Conservation (phyloP, 53 echinoderm and acorn worm species). For the Arbacia lixula region DNA sequence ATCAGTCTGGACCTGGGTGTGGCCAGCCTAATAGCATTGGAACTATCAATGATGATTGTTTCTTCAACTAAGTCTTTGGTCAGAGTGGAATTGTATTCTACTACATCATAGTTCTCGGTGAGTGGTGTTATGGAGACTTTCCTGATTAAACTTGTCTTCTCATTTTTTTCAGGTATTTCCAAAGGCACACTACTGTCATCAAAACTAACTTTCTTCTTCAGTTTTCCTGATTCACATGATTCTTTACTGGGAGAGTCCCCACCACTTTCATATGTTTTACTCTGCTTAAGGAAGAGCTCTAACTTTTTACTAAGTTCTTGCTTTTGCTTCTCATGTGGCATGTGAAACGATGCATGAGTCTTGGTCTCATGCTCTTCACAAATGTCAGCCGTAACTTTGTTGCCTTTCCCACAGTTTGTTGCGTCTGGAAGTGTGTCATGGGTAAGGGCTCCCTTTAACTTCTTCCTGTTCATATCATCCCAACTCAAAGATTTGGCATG, state of each 20-base stretch:
- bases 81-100: conserved; percentile 21
- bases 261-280: conserved; percentile 43
- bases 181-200: neutral
- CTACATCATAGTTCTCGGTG: conserved; percentile 43
- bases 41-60: conserved; percentile 41
- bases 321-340: conserved; percentile 53
- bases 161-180: neutral
- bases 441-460: conserved; percentile 1
- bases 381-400: neutral
- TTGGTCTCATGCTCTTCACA: neutral
- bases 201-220: conserved; percentile 53
- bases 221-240: conserved; percentile 32
- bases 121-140: conserved; percentile 48
- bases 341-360: neutral
- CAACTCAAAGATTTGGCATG: conserved; percentile 46
- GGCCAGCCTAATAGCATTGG: conserved; percentile 35
- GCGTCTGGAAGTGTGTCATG: neutral
- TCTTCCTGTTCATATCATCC: conserved; percentile 35
- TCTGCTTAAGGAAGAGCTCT: conserved; percentile 34
- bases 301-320: conserved; percentile 40
- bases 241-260: conserved; percentile 39
- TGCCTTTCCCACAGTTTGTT: neutral
- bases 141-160: neutral
- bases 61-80: conserved; percentile 32
- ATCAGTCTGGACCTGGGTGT: conserved; percentile 6